Conservation (phyloP, 2,797 vertebrate species). For the Lycodopsis pacificus region DNA sequence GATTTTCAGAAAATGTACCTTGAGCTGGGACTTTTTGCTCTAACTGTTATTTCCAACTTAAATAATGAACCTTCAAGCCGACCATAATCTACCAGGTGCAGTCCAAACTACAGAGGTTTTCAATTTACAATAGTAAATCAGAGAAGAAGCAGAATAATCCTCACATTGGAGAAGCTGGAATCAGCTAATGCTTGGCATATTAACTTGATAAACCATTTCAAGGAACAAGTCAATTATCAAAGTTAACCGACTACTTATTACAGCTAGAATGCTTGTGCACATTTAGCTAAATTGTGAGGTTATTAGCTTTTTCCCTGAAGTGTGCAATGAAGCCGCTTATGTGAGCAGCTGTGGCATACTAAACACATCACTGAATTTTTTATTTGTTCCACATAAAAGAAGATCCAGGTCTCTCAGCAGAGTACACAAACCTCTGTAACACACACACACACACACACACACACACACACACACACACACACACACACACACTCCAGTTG, state of each 20-base stretch:
- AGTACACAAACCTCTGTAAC: constrained; percentile 35
- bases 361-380: constrained; percentile 26
- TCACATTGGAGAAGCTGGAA: background rate
- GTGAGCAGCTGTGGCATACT: constrained; percentile 7
- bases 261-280: background rate
- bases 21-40: background rate
- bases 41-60: background rate
- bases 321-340: constrained; percentile 1
- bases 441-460: constrained; percentile 4
- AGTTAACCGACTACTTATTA: background rate
- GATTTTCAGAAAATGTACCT: background rate
- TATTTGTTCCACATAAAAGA: constrained; percentile 36
- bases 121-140: background rate
- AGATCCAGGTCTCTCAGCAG: constrained; percentile 24
- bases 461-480: constrained; percentile 1
- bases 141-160: background rate
- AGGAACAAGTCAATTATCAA: background rate
- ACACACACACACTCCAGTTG: constrained; percentile 33
- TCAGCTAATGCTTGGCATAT: background rate
- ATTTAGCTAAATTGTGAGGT: background rate
- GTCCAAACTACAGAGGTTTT: background rate
- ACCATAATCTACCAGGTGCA: background rate
- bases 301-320: background rate
- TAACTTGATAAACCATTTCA: background rate
- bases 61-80: background rate